Base-by-base conservation (phyloP, 92 coral and sea anemone genomes). In the Epizoanthus illoricatus region DNA sequence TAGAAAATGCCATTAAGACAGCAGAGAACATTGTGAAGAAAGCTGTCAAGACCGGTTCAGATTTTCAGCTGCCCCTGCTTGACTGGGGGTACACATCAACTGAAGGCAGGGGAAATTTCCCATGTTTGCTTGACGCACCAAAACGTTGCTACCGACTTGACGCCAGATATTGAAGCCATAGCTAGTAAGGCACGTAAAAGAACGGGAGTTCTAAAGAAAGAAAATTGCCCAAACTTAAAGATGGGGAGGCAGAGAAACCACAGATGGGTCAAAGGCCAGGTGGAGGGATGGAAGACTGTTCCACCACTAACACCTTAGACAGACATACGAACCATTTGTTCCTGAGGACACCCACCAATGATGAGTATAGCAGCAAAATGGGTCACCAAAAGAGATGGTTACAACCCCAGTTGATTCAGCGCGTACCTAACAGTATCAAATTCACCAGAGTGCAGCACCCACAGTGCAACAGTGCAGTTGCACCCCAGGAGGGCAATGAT, bases 71-170 rank as follows among this genome's bases (percentile, higher is more conserved):
- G 54, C 23, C 74, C 2, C 85, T 65, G 5, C 78, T 58, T 13
- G 72, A 76, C 64, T 76, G 75, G 82, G 55, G 11, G 3, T 69
- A 81, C 17, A 69, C 85, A 19, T 79, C 85, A 19, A 67, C 65
- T 59, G 65, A 75, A 70, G 60, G 81, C 71, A 18, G 73, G 58
- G 65, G 59, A 18, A 83, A 39, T 52, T 83, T 80, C 43, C 86
- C 80, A 59, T 81, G 66, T 71, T 81, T 42, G 86, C 68, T 3
- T 64, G 88, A 54, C 42, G 84, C 12, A 85, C 84, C 67, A 76
- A 84, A 85, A 78, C 84, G 1, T 58, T 67, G 76, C 67, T 78
- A 54, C 84, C 78, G 2, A 69, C 84, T 5, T 56, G 76, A 78
- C 43, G 5, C 45, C 59, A 85, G 68, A 75, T 69, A 13, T 70